phyloP scores from a whole-genome alignment of 2,888 invertebrate species.

The Lasius platythorax region DNA sequence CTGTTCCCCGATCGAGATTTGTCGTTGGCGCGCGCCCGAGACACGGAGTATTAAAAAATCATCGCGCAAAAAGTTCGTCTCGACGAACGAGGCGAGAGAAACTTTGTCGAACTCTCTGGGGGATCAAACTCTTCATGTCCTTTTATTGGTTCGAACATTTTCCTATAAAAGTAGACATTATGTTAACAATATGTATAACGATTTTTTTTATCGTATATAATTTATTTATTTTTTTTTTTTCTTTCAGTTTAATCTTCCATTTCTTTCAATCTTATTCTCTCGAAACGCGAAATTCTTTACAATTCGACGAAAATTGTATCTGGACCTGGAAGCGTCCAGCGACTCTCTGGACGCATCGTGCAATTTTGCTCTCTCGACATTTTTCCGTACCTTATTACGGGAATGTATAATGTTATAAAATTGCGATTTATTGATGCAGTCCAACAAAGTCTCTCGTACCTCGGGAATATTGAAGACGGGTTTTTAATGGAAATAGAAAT shows the following conservation, averaged over 20 bases:
- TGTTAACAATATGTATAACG: not conserved
- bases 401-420: slow-evolving; percentile 15
- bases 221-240: not conserved
- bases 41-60: slow-evolving; percentile 35
- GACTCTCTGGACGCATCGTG: not conserved
- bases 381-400: slow-evolving; percentile 3
- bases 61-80: not conserved
- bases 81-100: not conserved
- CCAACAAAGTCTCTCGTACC: not conserved
- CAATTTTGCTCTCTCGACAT: not conserved
- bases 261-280: not conserved
- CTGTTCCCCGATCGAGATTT: slow-evolving; percentile 36
- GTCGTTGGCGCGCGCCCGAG: slow-evolving; percentile 40
- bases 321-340: not conserved
- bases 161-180: not conserved
- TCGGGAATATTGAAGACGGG: not conserved
- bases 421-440: slow-evolving; percentile 2
- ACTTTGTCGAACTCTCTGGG: not conserved
- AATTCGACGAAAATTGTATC: not conserved
- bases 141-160: not conserved
- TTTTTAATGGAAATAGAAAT: slow-evolving; percentile 45
- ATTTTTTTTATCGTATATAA: not conserved
- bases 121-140: not conserved
- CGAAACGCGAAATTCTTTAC: not conserved
- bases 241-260: not conserved